A percentile compares a stretch with the other conserved stretches of the same genome.
Conservation (phyloP, 2,797 vertebrate species). For the Sebastes minor region DNA sequence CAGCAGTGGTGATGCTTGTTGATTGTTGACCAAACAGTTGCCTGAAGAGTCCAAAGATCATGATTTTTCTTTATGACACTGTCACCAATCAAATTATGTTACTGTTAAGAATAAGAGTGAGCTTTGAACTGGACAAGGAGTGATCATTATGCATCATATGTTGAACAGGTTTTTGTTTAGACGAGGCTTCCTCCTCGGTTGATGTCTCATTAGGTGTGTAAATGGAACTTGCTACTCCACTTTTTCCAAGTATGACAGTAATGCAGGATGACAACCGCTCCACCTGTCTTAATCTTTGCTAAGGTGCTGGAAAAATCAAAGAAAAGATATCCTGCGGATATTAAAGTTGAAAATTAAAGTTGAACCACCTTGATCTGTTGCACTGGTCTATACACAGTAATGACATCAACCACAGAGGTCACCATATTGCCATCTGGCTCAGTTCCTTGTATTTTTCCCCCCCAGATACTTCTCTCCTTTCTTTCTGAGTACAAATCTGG, state of each 20-base stretch:
- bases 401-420: slow-evolving; percentile 24
- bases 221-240: neutral
- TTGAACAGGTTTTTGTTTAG: neutral
- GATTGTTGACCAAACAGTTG: slow-evolving; percentile 1
- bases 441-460: neutral
- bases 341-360: neutral
- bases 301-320: too few species aligned
- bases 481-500: slow-evolving; percentile 18
- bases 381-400: neutral
- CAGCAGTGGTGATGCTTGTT: neutral
- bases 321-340: too few species aligned
- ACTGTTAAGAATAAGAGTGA: neutral
- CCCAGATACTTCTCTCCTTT: slow-evolving; percentile 11
- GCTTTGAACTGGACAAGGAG: neutral
- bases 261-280: too few species aligned
- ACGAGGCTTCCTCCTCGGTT: neutral
- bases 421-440: neutral
- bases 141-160: neutral
- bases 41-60: neutral
- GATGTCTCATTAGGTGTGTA: slow-evolving; percentile 10
- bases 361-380: neutral
- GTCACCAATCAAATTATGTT: neutral
- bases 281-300: too few species aligned
- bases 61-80: neutral
- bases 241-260: slow-evolving; percentile 2